Conservation (phyloP, 2,888 invertebrate genomes). For the Eutolmus rufibarbis region DNA sequence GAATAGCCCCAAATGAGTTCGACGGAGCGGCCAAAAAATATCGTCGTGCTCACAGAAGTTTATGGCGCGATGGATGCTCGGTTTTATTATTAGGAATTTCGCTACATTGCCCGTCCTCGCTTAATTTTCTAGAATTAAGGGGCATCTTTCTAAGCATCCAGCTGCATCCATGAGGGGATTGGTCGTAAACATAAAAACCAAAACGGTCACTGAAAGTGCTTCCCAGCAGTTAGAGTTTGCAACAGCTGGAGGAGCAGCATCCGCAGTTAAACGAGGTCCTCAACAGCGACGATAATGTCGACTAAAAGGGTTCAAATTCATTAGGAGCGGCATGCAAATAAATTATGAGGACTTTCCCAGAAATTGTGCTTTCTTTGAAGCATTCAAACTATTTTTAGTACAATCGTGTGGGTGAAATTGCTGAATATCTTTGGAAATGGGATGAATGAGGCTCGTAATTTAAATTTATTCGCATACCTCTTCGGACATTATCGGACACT, state of each 20-base stretch:
- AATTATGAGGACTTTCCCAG: not conserved
- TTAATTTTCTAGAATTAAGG: not conserved
- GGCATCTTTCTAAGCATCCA: not conserved
- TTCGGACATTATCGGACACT: not conserved
- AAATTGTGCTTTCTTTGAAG: not conserved
- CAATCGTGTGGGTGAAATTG: not conserved
- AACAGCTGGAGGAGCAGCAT: not conserved
- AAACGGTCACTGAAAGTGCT: not conserved
- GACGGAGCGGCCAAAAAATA: not conserved
- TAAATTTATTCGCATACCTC: not conserved
- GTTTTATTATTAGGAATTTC: constrained; percentile 20
- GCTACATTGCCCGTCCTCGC: not conserved
- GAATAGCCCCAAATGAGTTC: not conserved
- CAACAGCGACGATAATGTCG: not conserved
- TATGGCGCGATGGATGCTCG: not conserved
- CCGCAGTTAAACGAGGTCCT: not conserved
- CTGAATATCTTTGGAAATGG: not conserved
- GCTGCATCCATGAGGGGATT: not conserved
- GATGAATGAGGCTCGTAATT: not conserved
- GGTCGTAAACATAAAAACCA: not conserved
- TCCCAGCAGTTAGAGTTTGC: not conserved
- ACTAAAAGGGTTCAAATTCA: constrained; percentile 11
- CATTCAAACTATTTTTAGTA: not conserved
- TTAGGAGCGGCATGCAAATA: not conserved
- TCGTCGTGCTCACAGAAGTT: not conserved